Conservation (phyloP, 2,797 vertebrate genomes). For the Lerista edwardsae region DNA sequence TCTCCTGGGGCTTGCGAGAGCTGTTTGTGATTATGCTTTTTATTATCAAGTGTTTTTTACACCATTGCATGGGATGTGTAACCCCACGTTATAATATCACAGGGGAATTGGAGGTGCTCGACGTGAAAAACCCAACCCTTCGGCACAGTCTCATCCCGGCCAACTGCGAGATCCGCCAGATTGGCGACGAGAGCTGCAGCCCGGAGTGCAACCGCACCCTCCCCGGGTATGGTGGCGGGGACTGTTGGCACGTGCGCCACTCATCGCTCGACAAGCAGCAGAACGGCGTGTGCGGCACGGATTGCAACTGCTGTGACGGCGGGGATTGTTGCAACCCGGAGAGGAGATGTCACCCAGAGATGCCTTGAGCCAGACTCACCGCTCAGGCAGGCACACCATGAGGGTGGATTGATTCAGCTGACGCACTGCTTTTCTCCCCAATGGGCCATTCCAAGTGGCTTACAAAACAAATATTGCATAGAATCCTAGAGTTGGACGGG, state of each 20-base stretch:
- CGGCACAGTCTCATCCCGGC: constrained; percentile 92
- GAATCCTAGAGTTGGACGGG: no score
- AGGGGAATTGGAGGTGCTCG: constrained; percentile 93
- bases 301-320: constrained; percentile 94
- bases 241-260: constrained; percentile 86
- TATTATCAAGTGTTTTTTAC: no score
- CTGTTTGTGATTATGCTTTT: no score
- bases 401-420: no score
- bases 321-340: constrained; percentile 96
- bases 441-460: no score
- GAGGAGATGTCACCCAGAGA: constrained; percentile 95
- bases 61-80: no score
- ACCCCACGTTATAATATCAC: constrained; percentile 99
- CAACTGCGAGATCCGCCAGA: constrained; percentile 96
- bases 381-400: constrained; percentile 88
- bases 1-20: no score
- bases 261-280: constrained; percentile 82
- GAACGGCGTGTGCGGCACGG: constrained; percentile 91
- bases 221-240: constrained; percentile 92
- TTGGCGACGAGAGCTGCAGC: constrained; percentile 90
- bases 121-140: constrained; percentile 91
- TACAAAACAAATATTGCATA: no score
- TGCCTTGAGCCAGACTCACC: constrained; percentile 95
- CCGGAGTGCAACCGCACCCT: constrained; percentile 95
- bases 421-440: no score